These are phyloP conservation scores for Mobula birostris DNA, from an alignment of 2,113 vertebrate genomes.

Conservation along the genomic window DNA sequence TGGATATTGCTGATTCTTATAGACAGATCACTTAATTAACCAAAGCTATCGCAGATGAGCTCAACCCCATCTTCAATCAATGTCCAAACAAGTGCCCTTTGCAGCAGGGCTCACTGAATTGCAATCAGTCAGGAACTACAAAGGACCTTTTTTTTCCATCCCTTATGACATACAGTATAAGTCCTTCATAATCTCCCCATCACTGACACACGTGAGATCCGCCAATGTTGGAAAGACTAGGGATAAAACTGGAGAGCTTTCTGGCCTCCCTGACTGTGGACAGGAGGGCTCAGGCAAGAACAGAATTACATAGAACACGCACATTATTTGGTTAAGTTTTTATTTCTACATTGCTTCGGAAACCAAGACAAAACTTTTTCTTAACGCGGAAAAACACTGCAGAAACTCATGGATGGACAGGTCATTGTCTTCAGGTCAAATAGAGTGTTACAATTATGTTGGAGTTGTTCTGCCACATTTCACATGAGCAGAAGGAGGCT, in stretches of 20 bases:
- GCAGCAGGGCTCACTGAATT: background rate
- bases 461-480: background rate
- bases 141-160: background rate
- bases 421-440: background rate
- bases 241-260: background rate
- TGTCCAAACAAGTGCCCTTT: slow-evolving; percentile 6
- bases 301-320: background rate
- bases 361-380: background rate
- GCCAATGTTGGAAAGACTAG: background rate
- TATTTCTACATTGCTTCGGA: background rate
- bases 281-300: no score
- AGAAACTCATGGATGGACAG: background rate
- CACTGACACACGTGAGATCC: background rate
- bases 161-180: background rate
- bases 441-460: background rate
- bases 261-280: no score
- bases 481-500: background rate
- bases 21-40: slow-evolving; percentile 3
- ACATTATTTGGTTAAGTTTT: background rate
- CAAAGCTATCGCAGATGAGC: background rate
- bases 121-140: background rate
- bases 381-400: background rate
- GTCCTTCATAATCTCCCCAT: background rate
- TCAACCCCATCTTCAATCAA: background rate
- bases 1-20: background rate